phyloP scores from a whole-genome alignment of 2,797 vertebrate species.

The Fringilla coelebs region DNA sequence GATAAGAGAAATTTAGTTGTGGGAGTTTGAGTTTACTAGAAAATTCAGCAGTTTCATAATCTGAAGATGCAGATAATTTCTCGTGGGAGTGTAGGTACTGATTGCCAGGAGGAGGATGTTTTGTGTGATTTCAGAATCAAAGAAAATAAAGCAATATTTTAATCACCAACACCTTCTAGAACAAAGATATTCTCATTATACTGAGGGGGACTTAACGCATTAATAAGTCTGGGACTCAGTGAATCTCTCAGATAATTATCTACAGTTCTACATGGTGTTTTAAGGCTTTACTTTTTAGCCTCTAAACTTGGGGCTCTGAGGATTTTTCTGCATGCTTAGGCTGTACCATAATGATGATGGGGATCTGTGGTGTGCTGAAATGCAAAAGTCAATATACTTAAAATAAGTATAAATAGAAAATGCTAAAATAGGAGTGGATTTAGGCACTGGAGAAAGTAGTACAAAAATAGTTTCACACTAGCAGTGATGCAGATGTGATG shows the following conservation, averaged over 20 bases:
- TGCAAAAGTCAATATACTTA: constrained; percentile 13
- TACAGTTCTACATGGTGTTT: not conserved
- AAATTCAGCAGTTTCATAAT: not conserved
- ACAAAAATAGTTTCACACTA: not conserved
- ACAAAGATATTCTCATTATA: not conserved
- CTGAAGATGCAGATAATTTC: not conserved
- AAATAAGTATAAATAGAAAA: constrained; percentile 12
- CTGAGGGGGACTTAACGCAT: not conserved
- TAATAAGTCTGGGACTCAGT: not conserved
- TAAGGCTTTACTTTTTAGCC: not conserved
- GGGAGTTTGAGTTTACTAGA: not conserved
- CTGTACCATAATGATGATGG: not conserved
- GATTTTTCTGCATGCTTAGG: not conserved
- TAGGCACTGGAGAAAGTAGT: not conserved
- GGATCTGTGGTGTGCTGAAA: not conserved
- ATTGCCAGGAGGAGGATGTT: not conserved
- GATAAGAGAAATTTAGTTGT: not conserved
- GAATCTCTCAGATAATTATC: not conserved
- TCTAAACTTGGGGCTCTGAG: not conserved
- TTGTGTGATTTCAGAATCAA: not conserved
- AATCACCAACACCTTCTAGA: not conserved
- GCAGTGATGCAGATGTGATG: not conserved
- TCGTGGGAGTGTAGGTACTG: not conserved
- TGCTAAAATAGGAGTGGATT: not conserved
- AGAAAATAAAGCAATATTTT: not conserved